Base-by-base conservation (phyloP, 1,140 invertebrate genomes). In the Scaptomyza hsui region DNA sequence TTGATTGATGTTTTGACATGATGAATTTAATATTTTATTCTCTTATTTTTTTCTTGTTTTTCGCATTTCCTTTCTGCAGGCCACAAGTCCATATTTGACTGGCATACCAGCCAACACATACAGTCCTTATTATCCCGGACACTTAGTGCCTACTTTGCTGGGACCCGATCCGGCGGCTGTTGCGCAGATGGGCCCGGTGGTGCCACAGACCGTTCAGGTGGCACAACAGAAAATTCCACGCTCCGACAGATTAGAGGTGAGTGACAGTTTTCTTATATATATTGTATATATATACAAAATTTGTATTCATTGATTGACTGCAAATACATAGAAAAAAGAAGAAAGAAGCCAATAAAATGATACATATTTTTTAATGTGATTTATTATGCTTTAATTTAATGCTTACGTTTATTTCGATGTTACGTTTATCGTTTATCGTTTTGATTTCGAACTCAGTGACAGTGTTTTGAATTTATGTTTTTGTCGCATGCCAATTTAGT, bases 171-270 rank as follows among this genome's bases (percentile, higher is more conserved):
- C 95, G 44, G 74, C 93, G 78, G 74, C 96, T 64, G 96, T 97
- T 91, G 95, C 95, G 78, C 95, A 94, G 29, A 92, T 96, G 52
- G 94, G 95, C 75, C 92, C 93, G 67, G 95, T 95, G 82, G 96
- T 97, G 81, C 96, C 95, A 91, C 96, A 97, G 93, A 96, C 95
- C 75, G 95, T 97, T 51, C 90, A 90, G 71, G 93, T 95, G 68
- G 94, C 96, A 92, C 96, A 96, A 93, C 97, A 98, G 93, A 98
- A 98, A 94, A 94, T 98, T 94, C 96, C 96, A 70, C 95, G 97
- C 92, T 97, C 97, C 90, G 97, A 98, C 93, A 94, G 98, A 93
- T 95, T 98, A 93, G 97, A 98, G 97, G 98, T 98, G 95, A 94
- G 95, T 89, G 18, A 45, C 52, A 55, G 47, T 51, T 53, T 18